A percentile compares a stretch with the other conserved stretches of the same genome.
Evolutionary conservation across 2,113 vertebrate genomes (phyloP).

Genomic region (Bos taurus): ARS-UCD2.0 NC_037346.1:16150001-16150500

Average conservation of each 20-base stretch:
- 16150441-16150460: not conserved
- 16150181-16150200: constrained; percentile 38
- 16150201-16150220: constrained; percentile 66
- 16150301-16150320: not conserved
- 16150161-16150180: constrained; percentile 64
- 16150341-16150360: not conserved
- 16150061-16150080: constrained; percentile 41
- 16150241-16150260: constrained; percentile 57
- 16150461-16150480: not conserved
- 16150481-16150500: not conserved
- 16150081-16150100: constrained; percentile 55
- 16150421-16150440: not conserved
- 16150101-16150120: constrained; percentile 50
- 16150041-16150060: not conserved
- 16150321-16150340: not conserved
- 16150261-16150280: constrained; percentile 23
- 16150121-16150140: constrained; percentile 52
- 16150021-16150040: not conserved
- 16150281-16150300: constrained; percentile 49
- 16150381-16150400: not conserved
- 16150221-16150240: constrained; percentile 43
- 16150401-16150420: not conserved
- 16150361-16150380: not conserved
- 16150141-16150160: constrained; percentile 66
- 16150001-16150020: not conserved